Percentiles rank a stretch among this genome's conserved stretches.
Evolutionary conservation across 2,888 invertebrate species (phyloP).

Genomic region (Capitulum mitella): DNA sequence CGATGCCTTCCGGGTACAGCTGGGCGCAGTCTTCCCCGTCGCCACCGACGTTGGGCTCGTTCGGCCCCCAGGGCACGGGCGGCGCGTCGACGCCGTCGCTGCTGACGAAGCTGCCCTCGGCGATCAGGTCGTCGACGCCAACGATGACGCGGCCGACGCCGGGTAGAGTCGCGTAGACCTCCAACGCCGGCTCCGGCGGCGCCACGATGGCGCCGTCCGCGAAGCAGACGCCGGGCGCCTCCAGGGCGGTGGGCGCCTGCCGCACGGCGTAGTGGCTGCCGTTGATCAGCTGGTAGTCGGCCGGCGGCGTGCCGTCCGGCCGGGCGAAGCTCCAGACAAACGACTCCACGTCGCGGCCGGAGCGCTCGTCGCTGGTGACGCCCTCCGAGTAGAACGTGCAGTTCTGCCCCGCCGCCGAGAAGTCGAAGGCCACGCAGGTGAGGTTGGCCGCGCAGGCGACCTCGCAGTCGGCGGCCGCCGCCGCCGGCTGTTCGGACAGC

Average conservation of each 20-base stretch:
- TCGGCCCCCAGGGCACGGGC: background rate
- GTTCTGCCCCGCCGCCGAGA: background rate
- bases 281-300: background rate
- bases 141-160: background rate
- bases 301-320: background rate
- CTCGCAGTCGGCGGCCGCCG: background rate
- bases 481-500: background rate
- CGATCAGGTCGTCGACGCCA: background rate
- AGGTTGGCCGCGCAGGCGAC: background rate
- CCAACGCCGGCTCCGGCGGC: conserved; percentile 1
- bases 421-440: background rate
- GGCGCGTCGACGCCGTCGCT: background rate
- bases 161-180: conserved; percentile 28
- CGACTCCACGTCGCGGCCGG: background rate
- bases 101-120: background rate
- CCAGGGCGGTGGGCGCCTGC: conserved; percentile 26
- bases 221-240: conserved; percentile 30
- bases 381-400: background rate
- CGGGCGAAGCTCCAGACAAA: background rate
- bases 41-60: background rate
- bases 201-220: background rate
- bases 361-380: background rate
- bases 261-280: conserved; percentile 27
- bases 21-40: background rate
- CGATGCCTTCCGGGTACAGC: background rate